Evolutionary conservation across 2,888 invertebrate species (phyloP).

Genomic region (Orchesella flavescens): DNA sequence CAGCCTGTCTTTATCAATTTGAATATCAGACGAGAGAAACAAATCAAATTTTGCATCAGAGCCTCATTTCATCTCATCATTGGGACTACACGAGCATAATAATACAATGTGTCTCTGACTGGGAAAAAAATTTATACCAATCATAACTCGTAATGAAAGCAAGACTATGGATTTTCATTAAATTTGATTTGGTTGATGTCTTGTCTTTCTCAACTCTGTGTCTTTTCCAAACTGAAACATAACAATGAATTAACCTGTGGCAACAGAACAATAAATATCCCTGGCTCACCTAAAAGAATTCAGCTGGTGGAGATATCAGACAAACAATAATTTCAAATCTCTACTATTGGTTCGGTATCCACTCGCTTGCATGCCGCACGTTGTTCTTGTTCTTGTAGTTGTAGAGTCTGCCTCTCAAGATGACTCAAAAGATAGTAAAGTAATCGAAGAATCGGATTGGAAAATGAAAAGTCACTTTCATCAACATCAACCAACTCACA

Average conservation of each 20-base stretch:
- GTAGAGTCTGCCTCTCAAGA: not conserved
- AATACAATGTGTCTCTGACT: too few relatives aligned
- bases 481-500: too few relatives aligned
- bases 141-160: too few relatives aligned
- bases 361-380: not conserved
- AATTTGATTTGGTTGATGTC: not conserved
- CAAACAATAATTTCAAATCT: conserved; percentile 21
- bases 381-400: too few relatives aligned
- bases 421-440: conserved; percentile 17
- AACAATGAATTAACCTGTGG: not conserved
- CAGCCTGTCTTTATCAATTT: too few relatives aligned
- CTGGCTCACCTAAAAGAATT: not conserved
- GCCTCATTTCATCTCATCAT: too few relatives aligned
- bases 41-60: too few relatives aligned
- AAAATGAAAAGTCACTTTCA: conserved; percentile 14
- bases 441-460: conserved; percentile 14
- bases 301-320: conserved; percentile 17
- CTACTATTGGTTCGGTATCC: conserved; percentile 1
- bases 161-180: too few relatives aligned
- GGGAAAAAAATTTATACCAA: too few relatives aligned
- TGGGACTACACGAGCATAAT: too few relatives aligned
- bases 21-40: too few relatives aligned
- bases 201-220: not conserved
- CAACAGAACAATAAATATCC: not conserved
- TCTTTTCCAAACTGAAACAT: not conserved